Evolutionary conservation across 2,888 invertebrate species (phyloP).

Genomic region (Parasteatoda lunata): DNA sequence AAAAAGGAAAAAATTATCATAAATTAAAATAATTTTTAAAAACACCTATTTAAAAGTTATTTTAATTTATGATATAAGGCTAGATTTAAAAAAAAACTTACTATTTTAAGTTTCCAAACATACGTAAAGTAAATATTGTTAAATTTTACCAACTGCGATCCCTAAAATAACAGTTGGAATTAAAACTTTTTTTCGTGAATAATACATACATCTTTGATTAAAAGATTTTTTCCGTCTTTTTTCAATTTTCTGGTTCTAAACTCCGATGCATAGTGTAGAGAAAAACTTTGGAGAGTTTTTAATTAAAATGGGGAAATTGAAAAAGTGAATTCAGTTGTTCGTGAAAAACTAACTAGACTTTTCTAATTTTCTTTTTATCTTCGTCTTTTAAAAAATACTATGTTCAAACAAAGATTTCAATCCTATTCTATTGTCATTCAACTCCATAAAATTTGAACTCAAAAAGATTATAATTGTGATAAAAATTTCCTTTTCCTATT

Average conservation of each 20-base stretch:
- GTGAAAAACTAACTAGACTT: background rate
- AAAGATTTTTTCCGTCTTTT: constrained; percentile 18
- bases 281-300: constrained; percentile 35
- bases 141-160: constrained; percentile 6
- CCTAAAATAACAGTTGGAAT: constrained; percentile 44
- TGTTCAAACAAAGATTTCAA: background rate
- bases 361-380: background rate
- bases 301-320: constrained; percentile 55
- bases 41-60: too few relatives aligned
- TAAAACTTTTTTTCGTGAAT: constrained; percentile 52
- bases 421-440: background rate
- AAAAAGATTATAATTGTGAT: too few relatives aligned
- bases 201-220: constrained; percentile 65
- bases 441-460: too few relatives aligned
- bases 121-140: background rate
- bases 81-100: background rate
- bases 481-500: too few relatives aligned
- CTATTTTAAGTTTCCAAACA: background rate
- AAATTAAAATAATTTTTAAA: too few relatives aligned
- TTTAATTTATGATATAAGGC: too few relatives aligned
- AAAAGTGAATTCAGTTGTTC: background rate
- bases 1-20: too few relatives aligned
- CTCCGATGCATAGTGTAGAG: constrained; percentile 1
- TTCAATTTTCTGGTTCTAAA: constrained; percentile 39
- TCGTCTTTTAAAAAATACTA: background rate